Conservation (phyloP, 2,888 invertebrate species). For the Pterostichus madidus region DNA sequence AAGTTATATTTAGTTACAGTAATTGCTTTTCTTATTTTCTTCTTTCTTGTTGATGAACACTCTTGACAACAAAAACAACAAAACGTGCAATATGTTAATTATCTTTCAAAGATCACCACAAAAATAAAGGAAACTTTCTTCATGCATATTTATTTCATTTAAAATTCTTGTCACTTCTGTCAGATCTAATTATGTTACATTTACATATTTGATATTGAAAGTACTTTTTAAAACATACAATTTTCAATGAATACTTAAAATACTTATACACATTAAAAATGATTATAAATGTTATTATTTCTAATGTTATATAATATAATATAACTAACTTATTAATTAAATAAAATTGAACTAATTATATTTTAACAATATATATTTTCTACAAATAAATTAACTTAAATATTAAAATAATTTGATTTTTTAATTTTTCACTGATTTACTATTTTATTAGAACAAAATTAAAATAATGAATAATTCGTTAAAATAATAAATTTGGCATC, state of each 20-base stretch:
- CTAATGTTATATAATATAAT: no score
- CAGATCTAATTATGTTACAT: constrained; percentile 22
- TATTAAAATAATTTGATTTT: no score
- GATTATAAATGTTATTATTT: no score
- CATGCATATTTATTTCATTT: constrained; percentile 51
- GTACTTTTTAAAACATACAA: background rate
- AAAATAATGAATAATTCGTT: background rate
- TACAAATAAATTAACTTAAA: no score
- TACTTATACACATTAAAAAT: background rate
- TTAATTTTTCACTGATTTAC: background rate
- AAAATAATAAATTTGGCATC: background rate
- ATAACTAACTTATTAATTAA: no score
- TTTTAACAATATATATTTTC: constrained; percentile 3
- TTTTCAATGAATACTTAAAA: background rate
- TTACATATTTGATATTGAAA: constrained; percentile 13
- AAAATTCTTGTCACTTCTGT: constrained; percentile 31
- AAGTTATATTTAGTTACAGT: background rate
- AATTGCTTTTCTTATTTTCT: constrained; percentile 42
- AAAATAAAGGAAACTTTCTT: constrained; percentile 17
- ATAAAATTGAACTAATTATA: no score
- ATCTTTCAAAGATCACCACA: constrained; percentile 22
- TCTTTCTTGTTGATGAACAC: constrained; percentile 54
- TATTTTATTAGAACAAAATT: background rate
- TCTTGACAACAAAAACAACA: constrained; percentile 12
- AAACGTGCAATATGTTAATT: constrained; percentile 19